Base-by-base conservation (phyloP, 2,888 invertebrate species). In the Lycocerus yunnanus region DNA sequence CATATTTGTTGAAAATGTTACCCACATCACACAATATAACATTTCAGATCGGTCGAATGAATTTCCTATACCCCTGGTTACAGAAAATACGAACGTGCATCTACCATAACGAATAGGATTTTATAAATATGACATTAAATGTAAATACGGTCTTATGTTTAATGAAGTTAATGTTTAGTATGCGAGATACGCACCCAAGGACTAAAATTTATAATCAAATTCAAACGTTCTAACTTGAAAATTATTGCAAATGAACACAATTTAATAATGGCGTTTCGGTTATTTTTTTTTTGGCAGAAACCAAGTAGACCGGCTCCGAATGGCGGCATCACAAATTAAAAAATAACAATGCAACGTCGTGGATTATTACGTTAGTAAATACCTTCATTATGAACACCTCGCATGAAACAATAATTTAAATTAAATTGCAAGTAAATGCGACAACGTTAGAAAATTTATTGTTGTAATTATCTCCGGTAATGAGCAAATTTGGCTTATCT, bases 1-100 rank as follows among this genome's bases (percentile, higher is more conserved):
- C 75, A 72, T 75, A 72, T 71, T 75, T 75, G 66, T 43, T 24
- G 66, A 66, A 75, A 75, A 75, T 66, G 75, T 75, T 71, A 75
- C 75, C 75, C 71, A 72, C 69, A 72, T 75, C 75, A 71, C 69
- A 75, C 71, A 75, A 75, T 75, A 75, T 72, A 75, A 66, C 72
- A 71, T 75, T 75, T 72, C 71, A 69, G 72, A 72, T 69, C 72
- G 75, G 72, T 72, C 70, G 69, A 72, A 72, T 72, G 69, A 75
- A 72, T 68, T 65, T 61, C 69, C 72, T 69, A 72, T 72, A 68
- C 69, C 75, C 72, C 69, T 75, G 69, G 69, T 75, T 72, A 72
- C 72, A 72, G 75, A 75, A 72, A 75, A 63, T 72, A 75, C 69
- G 69, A 70, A 72, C 72, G 66, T 60, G 69, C 72, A 69, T 72